Evolutionary conservation across 2,797 vertebrate species (phyloP).

Genomic region (Chloroceryle amazona): DNA sequence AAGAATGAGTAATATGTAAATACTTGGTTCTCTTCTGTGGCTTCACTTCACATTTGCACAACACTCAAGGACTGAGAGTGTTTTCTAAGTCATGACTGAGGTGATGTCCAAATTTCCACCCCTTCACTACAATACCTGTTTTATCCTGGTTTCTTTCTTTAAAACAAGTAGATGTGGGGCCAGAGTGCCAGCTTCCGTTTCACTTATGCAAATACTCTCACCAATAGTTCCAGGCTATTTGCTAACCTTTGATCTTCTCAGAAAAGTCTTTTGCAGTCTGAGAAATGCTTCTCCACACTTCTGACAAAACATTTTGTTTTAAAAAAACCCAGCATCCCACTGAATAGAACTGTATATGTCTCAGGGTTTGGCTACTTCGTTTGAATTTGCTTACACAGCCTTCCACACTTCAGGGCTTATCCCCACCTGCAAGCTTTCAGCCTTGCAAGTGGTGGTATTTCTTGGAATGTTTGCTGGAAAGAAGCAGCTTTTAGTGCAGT

Average conservation of each 20-base stretch:
- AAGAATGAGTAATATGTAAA: slow-evolving; percentile 46
- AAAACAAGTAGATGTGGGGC: not conserved
- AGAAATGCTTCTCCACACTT: not conserved
- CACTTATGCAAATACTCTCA: not conserved
- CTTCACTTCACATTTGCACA: slow-evolving; percentile 13
- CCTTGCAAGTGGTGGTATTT: not conserved
- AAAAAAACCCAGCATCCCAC: not conserved
- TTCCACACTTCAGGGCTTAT: not conserved
- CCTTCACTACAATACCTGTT: not conserved
- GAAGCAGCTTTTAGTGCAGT: not conserved
- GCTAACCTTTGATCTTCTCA: not conserved
- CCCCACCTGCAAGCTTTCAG: not conserved
- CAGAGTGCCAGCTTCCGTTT: not conserved
- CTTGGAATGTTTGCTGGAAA: not conserved
- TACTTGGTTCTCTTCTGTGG: not conserved
- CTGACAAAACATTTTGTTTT: not conserved
- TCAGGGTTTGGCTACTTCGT: not conserved
- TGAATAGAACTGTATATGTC: not conserved
- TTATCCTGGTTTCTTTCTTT: not conserved
- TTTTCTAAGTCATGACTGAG: slow-evolving; percentile 17
- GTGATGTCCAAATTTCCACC: not conserved
- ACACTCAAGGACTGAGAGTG: not conserved
- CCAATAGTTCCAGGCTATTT: not conserved
- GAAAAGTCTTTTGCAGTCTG: not conserved
- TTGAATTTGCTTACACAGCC: not conserved